Conservation (phyloP, 1,140 invertebrate species). For the Babylonia areolata region DNA sequence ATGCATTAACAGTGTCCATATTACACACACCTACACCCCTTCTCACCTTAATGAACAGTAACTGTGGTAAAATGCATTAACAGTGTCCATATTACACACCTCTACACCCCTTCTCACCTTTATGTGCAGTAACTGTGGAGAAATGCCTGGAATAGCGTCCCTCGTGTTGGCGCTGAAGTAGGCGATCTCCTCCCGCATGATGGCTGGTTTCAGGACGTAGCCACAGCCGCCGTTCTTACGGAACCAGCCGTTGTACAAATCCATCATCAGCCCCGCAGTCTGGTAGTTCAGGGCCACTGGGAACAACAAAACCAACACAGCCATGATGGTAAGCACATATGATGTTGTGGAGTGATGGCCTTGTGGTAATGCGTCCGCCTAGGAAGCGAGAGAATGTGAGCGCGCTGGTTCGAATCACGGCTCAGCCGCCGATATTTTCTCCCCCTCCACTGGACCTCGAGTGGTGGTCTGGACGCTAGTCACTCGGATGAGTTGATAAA, state of each 20-base stretch:
- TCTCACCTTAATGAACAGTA: constrained; percentile 77
- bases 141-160: constrained; percentile 78
- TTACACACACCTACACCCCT: background rate
- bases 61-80: constrained; percentile 79
- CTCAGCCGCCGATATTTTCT: too few species aligned
- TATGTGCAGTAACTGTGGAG: constrained; percentile 79
- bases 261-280: constrained; percentile 79
- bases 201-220: constrained; percentile 82
- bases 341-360: too few species aligned
- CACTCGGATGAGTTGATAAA: too few species aligned
- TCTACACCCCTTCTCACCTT: constrained; percentile 73
- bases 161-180: constrained; percentile 78
- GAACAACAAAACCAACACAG: constrained; percentile 17
- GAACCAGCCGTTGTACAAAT: constrained; percentile 81
- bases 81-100: background rate
- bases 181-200: constrained; percentile 73
- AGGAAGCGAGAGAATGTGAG: too few species aligned
- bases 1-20: too few species aligned
- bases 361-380: too few species aligned
- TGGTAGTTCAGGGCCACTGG: constrained; percentile 81
- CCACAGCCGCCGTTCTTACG: constrained; percentile 82
- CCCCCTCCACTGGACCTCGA: too few species aligned
- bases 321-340: too few species aligned
- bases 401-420: too few species aligned
- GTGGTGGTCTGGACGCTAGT: too few species aligned